These are phyloP conservation scores for Campylomormyrus tamandua DNA, from an alignment of 2,113 vertebrate genomes.

Conservation along the genomic window DNA sequence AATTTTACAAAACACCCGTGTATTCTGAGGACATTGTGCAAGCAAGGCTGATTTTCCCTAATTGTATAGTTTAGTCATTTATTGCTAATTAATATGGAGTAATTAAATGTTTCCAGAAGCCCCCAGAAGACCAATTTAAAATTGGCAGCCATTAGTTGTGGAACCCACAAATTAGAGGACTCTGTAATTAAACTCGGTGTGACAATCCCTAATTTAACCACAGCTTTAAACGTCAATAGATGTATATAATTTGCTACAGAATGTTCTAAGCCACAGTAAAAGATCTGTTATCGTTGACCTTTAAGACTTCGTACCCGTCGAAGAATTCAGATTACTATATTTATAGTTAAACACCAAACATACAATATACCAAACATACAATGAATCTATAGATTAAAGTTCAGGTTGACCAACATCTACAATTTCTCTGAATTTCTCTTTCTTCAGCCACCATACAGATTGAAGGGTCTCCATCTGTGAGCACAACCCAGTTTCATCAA, in stretches of 20 bases:
- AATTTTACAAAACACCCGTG: background rate
- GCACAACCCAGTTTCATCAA: background rate
- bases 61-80: slow-evolving; percentile 5
- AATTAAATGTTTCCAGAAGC: background rate
- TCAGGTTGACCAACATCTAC: background rate
- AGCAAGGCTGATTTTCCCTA: background rate
- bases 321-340: background rate
- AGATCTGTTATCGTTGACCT: background rate
- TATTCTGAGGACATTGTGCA: background rate
- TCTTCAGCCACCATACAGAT: background rate
- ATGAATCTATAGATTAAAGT: background rate
- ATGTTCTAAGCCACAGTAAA: background rate
- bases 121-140: background rate
- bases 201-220: background rate
- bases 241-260: background rate
- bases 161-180: background rate
- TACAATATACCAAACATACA: background rate
- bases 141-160: background rate
- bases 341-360: background rate
- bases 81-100: background rate
- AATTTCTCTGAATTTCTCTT: background rate
- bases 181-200: background rate
- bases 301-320: background rate
- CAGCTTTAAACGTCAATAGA: background rate
- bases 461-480: background rate